These are phyloP conservation scores for Pentalonia nigronervosa DNA, from an alignment of 1,140 invertebrate species.

Conservation along the genomic window DNA sequence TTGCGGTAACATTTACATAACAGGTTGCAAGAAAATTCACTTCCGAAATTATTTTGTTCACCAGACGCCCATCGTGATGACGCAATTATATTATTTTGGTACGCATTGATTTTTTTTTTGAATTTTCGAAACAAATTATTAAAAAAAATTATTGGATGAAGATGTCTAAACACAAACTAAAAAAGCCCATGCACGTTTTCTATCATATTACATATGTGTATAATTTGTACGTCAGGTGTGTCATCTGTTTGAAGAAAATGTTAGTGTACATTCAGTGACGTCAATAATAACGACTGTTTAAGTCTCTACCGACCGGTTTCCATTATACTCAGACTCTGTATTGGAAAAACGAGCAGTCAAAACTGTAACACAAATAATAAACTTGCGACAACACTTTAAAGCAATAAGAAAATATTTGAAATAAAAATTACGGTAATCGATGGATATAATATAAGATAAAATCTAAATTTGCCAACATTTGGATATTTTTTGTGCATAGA, in stretches of 20 bases:
- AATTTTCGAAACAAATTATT: neutral
- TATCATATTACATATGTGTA: neutral
- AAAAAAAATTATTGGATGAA: neutral
- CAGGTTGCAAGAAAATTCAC: neutral
- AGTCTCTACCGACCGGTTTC: constrained; percentile 50
- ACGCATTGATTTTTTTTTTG: neutral
- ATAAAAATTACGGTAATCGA: neutral
- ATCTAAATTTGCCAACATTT: neutral
- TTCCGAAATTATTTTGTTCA: neutral
- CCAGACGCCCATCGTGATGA: neutral
- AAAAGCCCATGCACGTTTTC: neutral
- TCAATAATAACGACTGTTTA: constrained; percentile 35
- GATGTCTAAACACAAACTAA: neutral
- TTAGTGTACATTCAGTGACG: constrained; percentile 10
- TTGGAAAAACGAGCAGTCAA: neutral
- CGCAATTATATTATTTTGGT: neutral
- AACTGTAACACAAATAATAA: constrained; percentile 9
- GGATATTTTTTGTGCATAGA: neutral
- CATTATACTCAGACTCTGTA: neutral
- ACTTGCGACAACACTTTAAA: neutral
- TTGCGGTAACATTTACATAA: constrained; percentile 3
- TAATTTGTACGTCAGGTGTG: neutral
- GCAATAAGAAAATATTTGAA: neutral
- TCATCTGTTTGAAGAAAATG: constrained; percentile 30
- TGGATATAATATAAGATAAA: neutral